Percentiles rank a stretch among this genome's conserved stretches.
Evolutionary conservation across 2,888 invertebrate genomes (phyloP).

Genomic region (Zelleria hepariella): DNA sequence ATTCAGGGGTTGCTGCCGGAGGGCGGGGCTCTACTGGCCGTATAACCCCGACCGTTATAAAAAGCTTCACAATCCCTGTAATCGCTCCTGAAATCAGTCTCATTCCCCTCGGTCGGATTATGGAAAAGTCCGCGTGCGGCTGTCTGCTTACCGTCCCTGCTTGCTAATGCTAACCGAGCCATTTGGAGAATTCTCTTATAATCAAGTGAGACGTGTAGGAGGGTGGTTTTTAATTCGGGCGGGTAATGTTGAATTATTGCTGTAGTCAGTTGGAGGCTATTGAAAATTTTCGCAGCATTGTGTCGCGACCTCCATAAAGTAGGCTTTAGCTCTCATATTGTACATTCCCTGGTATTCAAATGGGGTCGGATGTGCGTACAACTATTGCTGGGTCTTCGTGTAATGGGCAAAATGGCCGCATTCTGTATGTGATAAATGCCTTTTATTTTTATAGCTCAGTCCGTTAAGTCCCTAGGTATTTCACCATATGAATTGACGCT

Average conservation of each 20-base stretch:
- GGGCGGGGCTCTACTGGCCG: slow-evolving; percentile 49
- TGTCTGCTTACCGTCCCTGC: too few species aligned
- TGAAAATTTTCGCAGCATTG: slow-evolving; percentile 15
- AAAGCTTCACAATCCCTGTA: slow-evolving; percentile 14
- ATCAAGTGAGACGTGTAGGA: neutral
- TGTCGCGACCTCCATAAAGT: slow-evolving; percentile 2
- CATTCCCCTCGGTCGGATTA: slow-evolving; percentile 26
- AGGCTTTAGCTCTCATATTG: slow-evolving; percentile 1
- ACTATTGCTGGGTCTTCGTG: neutral
- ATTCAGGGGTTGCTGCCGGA: slow-evolving; percentile 41
- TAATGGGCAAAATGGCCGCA: neutral
- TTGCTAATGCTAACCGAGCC: slow-evolving; percentile 21
- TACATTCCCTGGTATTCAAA: slow-evolving; percentile 10
- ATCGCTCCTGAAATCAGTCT: slow-evolving; percentile 14
- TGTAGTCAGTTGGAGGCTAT: slow-evolving; percentile 12
- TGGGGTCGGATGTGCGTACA: slow-evolving; percentile 5
- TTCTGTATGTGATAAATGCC: neutral
- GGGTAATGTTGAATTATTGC: slow-evolving; percentile 15
- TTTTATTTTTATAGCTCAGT: neutral
- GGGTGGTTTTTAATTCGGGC: slow-evolving; percentile 12
- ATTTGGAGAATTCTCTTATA: slow-evolving; percentile 17
- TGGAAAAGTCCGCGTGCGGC: slow-evolving; percentile 43
- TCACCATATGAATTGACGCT: too few species aligned
- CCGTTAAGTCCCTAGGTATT: too few species aligned
- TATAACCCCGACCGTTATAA: slow-evolving; percentile 28